Conservation (phyloP, 1,140 invertebrate genomes). For the Lerema accius region DNA sequence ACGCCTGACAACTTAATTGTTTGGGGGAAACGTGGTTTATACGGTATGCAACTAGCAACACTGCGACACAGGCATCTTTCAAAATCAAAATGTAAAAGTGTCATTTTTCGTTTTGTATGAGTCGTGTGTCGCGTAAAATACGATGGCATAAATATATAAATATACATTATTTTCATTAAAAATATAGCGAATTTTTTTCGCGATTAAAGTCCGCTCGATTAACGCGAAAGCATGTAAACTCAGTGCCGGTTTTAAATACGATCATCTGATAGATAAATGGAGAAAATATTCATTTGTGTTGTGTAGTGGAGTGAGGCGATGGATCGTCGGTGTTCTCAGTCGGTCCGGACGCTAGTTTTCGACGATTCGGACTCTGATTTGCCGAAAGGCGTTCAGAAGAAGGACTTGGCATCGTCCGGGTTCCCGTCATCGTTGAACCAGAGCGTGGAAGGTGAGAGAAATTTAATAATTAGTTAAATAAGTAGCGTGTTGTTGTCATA, state of each 20-base stretch:
- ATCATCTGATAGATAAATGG: constrained; percentile 61
- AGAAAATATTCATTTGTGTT: constrained; percentile 70
- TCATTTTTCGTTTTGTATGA: constrained; percentile 61
- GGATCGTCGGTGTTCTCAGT: constrained; percentile 80
- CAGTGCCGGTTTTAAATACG: constrained; percentile 15
- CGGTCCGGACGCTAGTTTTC: constrained; percentile 79
- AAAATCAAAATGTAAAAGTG: constrained; percentile 58
- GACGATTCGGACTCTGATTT: constrained; percentile 76
- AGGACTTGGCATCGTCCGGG: constrained; percentile 62
- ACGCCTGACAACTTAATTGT: not conserved
- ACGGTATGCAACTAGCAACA: constrained; percentile 42
- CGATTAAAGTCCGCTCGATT: constrained; percentile 18
- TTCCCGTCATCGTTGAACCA: constrained; percentile 68
- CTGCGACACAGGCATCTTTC: constrained; percentile 40
- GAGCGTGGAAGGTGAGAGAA: constrained; percentile 70
- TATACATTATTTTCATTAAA: constrained; percentile 38
- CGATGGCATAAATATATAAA: constrained; percentile 40
- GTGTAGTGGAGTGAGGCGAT: constrained; percentile 70
- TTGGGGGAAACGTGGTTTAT: not conserved
- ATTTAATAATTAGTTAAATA: constrained; percentile 42
- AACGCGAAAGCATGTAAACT: constrained; percentile 16
- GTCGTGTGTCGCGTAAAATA: constrained; percentile 56
- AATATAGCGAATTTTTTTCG: constrained; percentile 35
- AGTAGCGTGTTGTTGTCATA: constrained; percentile 47
- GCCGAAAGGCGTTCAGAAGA: constrained; percentile 70